phyloP scores from a whole-genome alignment of 2,113 vertebrate genomes.

The Pagrus major region DNA sequence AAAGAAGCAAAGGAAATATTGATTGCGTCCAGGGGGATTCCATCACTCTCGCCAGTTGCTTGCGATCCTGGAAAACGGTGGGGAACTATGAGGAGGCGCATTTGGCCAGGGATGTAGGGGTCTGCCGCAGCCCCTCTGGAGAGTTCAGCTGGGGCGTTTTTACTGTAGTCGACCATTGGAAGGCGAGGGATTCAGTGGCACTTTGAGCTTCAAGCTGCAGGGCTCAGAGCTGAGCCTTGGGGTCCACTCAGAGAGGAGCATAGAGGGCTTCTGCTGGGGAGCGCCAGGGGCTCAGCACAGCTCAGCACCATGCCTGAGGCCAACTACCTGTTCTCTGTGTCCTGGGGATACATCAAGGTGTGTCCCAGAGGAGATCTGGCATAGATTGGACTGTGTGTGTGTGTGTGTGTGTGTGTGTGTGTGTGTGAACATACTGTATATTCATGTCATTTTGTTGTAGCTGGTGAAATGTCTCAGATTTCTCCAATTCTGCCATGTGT shows the following conservation, averaged over 20 bases:
- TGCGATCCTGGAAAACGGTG: slow-evolving; percentile 38
- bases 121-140: slow-evolving; percentile 58
- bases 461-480: not conserved
- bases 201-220: slow-evolving; percentile 48
- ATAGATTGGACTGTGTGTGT: slow-evolving; percentile 13
- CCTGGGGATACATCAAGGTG: slow-evolving; percentile 99
- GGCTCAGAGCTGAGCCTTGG: slow-evolving; percentile 68
- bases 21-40: slow-evolving; percentile 67
- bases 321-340: slow-evolving; percentile 95
- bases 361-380: slow-evolving; percentile 74
- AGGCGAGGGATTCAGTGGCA: slow-evolving; percentile 3
- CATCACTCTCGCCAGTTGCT: slow-evolving; percentile 45
- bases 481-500: not conserved
- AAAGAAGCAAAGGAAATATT: slow-evolving; percentile 42
- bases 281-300: slow-evolving; percentile 75
- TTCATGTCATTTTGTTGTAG: not conserved
- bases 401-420: not conserved
- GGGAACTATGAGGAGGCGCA: slow-evolving; percentile 48
- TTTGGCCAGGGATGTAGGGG: slow-evolving; percentile 56
- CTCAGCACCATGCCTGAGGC: slow-evolving; percentile 95
- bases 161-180: slow-evolving; percentile 1
- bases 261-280: slow-evolving; percentile 80
- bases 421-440: not conserved
- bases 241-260: slow-evolving; percentile 84
- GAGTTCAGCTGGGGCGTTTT: slow-evolving; percentile 44